Conservation (phyloP, 2,113 vertebrate genomes). For the Peucedramus taeniatus region DNA sequence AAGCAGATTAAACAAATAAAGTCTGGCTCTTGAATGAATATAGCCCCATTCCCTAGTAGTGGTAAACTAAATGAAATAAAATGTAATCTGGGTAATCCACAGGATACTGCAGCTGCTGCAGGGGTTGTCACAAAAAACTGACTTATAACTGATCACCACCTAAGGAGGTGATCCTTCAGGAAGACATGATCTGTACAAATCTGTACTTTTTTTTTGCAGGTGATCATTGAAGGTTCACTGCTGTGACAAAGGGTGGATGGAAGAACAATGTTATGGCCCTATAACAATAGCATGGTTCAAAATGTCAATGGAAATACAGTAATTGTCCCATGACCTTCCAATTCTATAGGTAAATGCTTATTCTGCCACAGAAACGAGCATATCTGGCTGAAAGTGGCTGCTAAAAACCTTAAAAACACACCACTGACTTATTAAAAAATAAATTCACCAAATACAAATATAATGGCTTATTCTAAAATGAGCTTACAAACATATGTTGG, state of each 20-base stretch:
- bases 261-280: background rate
- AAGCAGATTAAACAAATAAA: background rate
- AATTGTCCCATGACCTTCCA: background rate
- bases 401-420: background rate
- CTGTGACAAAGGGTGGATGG: background rate
- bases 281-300: background rate
- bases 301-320: background rate
- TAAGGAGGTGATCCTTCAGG: background rate
- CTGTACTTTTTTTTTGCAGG: background rate
- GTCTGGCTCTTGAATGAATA: background rate
- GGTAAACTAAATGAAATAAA: background rate
- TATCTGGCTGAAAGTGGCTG: background rate
- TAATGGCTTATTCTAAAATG: background rate
- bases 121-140: background rate
- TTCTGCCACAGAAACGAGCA: background rate
- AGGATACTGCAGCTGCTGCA: background rate
- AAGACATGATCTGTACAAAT: background rate
- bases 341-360: background rate
- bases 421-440: background rate
- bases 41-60: background rate
- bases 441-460: background rate
- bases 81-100: background rate
- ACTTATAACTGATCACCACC: no score
- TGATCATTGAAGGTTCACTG: background rate
- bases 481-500: background rate